These are phyloP conservation scores for Hiodon alosoides DNA, from an alignment of 2,113 vertebrate species.

Conservation along the genomic window DNA sequence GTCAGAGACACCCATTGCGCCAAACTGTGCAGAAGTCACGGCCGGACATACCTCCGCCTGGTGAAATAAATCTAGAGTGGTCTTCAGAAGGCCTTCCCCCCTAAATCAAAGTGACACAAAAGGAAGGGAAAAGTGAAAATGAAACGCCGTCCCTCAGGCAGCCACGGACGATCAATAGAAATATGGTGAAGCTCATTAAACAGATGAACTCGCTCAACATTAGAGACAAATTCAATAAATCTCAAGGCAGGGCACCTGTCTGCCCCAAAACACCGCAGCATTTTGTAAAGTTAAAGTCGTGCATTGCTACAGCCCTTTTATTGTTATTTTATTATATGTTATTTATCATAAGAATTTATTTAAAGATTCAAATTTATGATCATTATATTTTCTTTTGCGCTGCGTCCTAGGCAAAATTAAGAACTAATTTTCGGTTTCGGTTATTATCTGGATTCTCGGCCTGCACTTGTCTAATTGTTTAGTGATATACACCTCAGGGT, in stretches of 20 bases:
- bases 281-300: no score
- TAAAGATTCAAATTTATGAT: no score
- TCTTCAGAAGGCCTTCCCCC: constrained; percentile 93
- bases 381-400: no score
- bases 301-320: no score
- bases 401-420: no score
- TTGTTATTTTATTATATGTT: background rate
- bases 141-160: background rate
- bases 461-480: no score
- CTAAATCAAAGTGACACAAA: constrained; percentile 55
- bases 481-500: no score
- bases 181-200: constrained; percentile 9
- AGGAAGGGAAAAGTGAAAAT: constrained; percentile 34
- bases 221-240: no score
- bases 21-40: background rate
- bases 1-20: constrained; percentile 13
- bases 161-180: constrained; percentile 3
- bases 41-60: constrained; percentile 78
- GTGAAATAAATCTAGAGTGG: constrained; percentile 87
- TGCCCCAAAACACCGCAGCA: no score
- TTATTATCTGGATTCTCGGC: no score
- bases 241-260: no score
- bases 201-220: background rate
- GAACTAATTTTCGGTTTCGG: no score
- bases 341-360: constrained; percentile 13